Conservation (phyloP, 2,797 vertebrate species). For the Oreochromis mossambicus region DNA sequence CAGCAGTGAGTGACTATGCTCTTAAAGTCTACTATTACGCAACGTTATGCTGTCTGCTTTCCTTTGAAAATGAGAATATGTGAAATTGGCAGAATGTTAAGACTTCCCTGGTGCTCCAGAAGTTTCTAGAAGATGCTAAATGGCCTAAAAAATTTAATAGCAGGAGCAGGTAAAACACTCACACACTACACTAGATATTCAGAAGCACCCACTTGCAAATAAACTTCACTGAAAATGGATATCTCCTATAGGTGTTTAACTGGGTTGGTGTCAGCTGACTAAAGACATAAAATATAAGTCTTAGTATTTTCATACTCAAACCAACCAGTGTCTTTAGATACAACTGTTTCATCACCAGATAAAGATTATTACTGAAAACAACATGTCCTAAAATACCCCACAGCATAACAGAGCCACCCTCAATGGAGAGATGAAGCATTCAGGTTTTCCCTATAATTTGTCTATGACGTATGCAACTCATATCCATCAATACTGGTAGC, state of each 20-base stretch:
- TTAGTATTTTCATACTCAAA: rapidly evolving
- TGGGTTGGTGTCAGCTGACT: not conserved
- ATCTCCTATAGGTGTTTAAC: not conserved
- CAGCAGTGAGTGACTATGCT: not conserved
- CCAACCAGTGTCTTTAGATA: not conserved
- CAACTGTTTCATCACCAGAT: not conserved
- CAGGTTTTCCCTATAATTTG: not conserved
- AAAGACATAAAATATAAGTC: not conserved
- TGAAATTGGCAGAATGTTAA: not conserved
- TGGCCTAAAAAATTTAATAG: not conserved
- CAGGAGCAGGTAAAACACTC: not conserved
- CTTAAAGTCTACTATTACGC: not conserved
- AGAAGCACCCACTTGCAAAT: not conserved
- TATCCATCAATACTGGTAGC: not conserved
- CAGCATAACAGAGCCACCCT: not conserved
- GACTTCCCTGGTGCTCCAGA: not conserved
- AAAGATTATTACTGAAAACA: not conserved
- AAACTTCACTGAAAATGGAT: not conserved
- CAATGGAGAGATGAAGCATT: not conserved
- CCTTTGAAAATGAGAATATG: not conserved
- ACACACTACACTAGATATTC: not conserved
- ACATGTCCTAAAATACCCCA: not conserved
- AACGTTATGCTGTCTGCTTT: not conserved
- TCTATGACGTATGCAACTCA: not conserved
- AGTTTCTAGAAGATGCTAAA: not conserved